Conservation (phyloP, 2,797 vertebrate genomes). For the Phaenicophaeus curvirostris region DNA sequence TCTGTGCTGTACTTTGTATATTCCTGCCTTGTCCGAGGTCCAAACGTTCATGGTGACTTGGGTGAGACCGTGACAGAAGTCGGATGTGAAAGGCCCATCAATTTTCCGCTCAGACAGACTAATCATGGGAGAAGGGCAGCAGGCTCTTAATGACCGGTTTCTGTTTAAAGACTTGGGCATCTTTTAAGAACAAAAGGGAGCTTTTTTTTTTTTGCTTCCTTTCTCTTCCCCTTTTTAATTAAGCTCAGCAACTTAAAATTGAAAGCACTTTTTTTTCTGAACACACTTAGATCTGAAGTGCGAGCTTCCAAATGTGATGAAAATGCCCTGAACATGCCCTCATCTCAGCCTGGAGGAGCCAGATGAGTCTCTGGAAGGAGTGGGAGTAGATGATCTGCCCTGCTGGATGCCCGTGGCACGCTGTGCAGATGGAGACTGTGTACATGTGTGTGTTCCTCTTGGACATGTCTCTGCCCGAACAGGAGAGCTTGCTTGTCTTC, state of each 20-base stretch:
- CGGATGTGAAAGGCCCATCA: neutral
- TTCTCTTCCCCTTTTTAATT: constrained; percentile 19
- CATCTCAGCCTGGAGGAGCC: neutral
- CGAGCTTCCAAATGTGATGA: neutral
- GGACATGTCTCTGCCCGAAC: neutral
- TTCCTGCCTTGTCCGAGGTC: neutral
- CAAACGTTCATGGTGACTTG: rapidly evolving
- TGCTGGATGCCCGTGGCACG: neutral
- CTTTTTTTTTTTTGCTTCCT: neutral
- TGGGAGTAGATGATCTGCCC: neutral
- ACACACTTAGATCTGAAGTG: rapidly evolving
- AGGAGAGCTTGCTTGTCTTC: neutral
- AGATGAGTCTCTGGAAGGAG: neutral
- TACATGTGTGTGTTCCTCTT: neutral
- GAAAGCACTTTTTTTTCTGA: neutral
- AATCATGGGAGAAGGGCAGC: neutral
- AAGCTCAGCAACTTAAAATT: neutral
- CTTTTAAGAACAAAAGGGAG: constrained; percentile 1
- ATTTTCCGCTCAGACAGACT: neutral
- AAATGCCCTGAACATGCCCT: neutral
- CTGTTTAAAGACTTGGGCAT: neutral
- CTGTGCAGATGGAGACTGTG: neutral
- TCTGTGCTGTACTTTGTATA: neutral
- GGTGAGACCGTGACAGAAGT: neutral
- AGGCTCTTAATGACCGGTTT: neutral